phyloP scores from a whole-genome alignment of 1,140 invertebrate genomes.

The Conopomorpha cramerella region DNA sequence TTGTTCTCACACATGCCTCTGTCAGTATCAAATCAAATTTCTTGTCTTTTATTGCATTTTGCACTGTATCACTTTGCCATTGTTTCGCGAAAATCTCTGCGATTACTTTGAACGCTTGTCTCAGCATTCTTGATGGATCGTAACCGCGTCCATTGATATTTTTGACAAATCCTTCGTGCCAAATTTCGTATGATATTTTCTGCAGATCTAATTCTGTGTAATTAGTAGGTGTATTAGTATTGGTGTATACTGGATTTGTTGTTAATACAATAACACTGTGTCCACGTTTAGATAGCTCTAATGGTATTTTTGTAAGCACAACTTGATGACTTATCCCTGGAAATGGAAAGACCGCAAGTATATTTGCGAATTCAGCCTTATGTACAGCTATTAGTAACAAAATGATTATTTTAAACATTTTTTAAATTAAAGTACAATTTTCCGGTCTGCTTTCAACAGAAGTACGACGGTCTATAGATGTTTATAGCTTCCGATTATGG shows the following conservation, averaged over 20 bases:
- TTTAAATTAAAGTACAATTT: too few species aligned
- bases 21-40: conserved; percentile 31
- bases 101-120: conserved; percentile 8
- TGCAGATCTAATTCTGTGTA: conserved; percentile 37
- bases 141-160: background rate
- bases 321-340: conserved; percentile 64
- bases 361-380: conserved; percentile 29
- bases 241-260: conserved; percentile 24
- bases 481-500: too few species aligned
- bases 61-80: conserved; percentile 13
- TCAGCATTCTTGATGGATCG: conserved; percentile 6
- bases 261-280: conserved; percentile 52
- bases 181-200: conserved; percentile 21
- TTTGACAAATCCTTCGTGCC: conserved; percentile 7
- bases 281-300: conserved; percentile 44
- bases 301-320: conserved; percentile 44
- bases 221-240: conserved; percentile 18
- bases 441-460: too few species aligned
- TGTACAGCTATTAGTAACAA: conserved; percentile 1
- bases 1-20: conserved; percentile 15
- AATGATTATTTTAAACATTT: too few species aligned
- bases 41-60: conserved; percentile 19
- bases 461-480: too few species aligned
- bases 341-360: conserved; percentile 54
- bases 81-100: conserved; percentile 14